Evolutionary conservation across 2,113 vertebrate genomes (phyloP), one percentile per base, ranked within the genome.

Genomic region (Burhinus bistriatus): DNA sequence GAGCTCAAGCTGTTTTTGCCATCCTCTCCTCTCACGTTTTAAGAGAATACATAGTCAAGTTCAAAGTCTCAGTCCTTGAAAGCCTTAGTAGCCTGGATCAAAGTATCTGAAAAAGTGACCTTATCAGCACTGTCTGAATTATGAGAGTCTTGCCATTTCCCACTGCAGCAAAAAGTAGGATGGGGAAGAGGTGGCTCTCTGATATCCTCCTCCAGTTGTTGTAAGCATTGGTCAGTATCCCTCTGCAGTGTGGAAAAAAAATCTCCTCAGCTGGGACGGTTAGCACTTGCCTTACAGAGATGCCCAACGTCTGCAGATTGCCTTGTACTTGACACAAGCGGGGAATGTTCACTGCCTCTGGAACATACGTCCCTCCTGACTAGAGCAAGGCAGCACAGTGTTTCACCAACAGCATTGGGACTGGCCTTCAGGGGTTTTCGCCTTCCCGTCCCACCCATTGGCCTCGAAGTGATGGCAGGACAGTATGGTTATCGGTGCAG

Each of bases 41-140:
- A 87, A 77, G 26, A 81, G 44, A 87, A 58, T 52, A 73, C 0
- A 4, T 15, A 52, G 65, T 49, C 44, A 85, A 61, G 57, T 95
- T 85, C 87, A 83, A 70, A 92, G 55, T 80, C 45, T 87, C 49
- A 34, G 66, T 47, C 81, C 42, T 70, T 70, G 49, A 91, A 81
- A 85, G 18, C 38, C 49, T 58, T 27, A 45, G 32, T 58, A 84
- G 34, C 32, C 30, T 73, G 58, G 38, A 84, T 72, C 62, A 88
- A 82, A 87, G 58, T 62, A 75, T 14, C 66, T 81, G 19, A 73
- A 91, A 64, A 72, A 34, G 27, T 77, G 66, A 55, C 36, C 34
- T 87, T 82, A 55, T 71, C 52, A 93, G 29, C 32, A 82, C 61
- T 8, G 19, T 61, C 36, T 55, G 80, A 91, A 58, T 87, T 83